phyloP scores from a whole-genome alignment of 2,797 vertebrate genomes.

The Taeniopygia guttata region DNA sequence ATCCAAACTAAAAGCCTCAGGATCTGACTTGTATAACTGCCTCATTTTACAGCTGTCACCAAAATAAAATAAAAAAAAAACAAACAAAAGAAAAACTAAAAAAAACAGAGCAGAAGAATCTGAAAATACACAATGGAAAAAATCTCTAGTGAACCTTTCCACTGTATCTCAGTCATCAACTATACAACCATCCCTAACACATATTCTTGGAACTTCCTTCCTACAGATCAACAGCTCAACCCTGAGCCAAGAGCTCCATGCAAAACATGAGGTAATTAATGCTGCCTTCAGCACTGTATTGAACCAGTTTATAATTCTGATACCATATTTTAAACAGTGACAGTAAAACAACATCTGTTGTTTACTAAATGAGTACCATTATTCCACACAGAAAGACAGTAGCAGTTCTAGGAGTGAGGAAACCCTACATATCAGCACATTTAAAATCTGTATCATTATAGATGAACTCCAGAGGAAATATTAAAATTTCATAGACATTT shows the following conservation, averaged over 20 bases:
- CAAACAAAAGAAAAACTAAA: too few relatives aligned
- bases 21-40: not conserved
- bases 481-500: not conserved
- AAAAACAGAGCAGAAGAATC: not conserved
- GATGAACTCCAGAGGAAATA: not conserved
- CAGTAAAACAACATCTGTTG: not conserved
- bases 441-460: not conserved
- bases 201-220: not conserved
- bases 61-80: not conserved
- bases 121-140: not conserved
- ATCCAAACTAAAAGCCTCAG: not conserved
- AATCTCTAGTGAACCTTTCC: not conserved
- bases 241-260: not conserved
- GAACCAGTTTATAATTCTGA: not conserved
- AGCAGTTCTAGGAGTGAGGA: not conserved
- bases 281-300: not conserved
- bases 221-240: not conserved
- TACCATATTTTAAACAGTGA: not conserved
- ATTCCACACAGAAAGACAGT: not conserved
- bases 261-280: not conserved
- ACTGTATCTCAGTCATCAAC: not conserved
- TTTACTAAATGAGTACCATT: not conserved
- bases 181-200: not conserved
- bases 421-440: not conserved
- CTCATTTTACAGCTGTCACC: not conserved